Evolutionary conservation across 30 jellyfish, hydroid and myxozoan species (phyloP).

Genomic region (Sanderia malayensis): DNA sequence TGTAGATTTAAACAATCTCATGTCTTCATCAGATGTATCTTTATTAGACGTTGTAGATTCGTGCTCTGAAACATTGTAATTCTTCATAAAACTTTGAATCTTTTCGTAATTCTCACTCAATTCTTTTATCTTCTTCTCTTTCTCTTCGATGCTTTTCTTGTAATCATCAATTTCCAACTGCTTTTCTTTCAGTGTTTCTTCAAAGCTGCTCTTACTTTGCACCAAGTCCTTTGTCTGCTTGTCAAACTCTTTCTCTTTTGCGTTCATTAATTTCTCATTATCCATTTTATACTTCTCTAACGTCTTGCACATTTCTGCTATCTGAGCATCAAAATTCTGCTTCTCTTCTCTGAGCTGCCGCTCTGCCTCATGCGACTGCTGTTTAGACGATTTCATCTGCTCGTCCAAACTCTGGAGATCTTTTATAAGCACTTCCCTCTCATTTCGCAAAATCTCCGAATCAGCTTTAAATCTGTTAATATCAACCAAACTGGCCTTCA

Average conservation of each 20-base stretch:
- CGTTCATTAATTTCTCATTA: slow-evolving; percentile 78
- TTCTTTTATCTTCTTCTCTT: slow-evolving; percentile 4
- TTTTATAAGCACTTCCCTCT: neutral
- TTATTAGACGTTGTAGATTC: neutral
- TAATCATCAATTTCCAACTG: slow-evolving; percentile 16
- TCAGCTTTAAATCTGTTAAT: neutral
- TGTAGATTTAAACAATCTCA: neutral
- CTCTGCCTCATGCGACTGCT: slow-evolving; percentile 26
- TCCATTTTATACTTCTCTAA: slow-evolving; percentile 86
- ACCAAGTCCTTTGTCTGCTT: slow-evolving; percentile 33
- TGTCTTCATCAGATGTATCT: neutral
- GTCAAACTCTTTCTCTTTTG: slow-evolving; percentile 73
- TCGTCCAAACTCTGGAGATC: slow-evolving; percentile 39
- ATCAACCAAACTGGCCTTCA: slow-evolving; percentile 7
- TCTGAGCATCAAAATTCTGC: slow-evolving; percentile 45
- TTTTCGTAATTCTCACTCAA: neutral
- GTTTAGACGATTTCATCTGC: slow-evolving; percentile 24
- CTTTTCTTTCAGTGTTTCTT: slow-evolving; percentile 10
- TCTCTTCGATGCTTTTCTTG: slow-evolving; percentile 10
- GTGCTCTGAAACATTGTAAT: neutral
- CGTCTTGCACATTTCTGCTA: slow-evolving; percentile 78
- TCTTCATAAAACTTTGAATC: too few species aligned
- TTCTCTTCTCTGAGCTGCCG: slow-evolving; percentile 41
- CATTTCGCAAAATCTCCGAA: slow-evolving; percentile 15
- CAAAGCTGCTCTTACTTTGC: slow-evolving; percentile 22